Evolutionary conservation across 2,888 invertebrate species (phyloP), one percentile per base, ranked within the genome.

Genomic region (Tinea trinotella): DNA sequence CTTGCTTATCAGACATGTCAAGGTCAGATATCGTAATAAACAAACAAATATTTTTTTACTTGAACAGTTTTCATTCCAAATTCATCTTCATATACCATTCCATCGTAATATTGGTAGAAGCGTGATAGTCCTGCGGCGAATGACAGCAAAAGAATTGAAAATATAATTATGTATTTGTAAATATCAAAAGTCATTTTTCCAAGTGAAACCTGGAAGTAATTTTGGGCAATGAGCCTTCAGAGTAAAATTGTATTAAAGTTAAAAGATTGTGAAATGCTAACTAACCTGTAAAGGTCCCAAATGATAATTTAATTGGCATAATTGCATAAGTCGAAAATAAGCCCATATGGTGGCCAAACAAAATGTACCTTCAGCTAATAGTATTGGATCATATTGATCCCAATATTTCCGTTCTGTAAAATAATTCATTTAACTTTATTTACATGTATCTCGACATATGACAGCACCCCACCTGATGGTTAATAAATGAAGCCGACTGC

Each of bases 181-280:
- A 91, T 88, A 63, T 91, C 91, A n/a, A 86, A 80, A 22, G 88
- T 85, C 91, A 92, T 91, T 70, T 90, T 90, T 10, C 90, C 90
- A 40, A 92, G 72, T 1, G 91, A 90, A 55, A 90, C 88, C 78
- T 90, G 87, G 34, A 57, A 56, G 40, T 15, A 40, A 13, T 15
- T 34, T 52, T 18, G 12, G 17, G 10, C 9, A 17, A n/a, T 48
- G 6, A 15, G 6, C 5, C 20, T 10, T 22, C n/a, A 24, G 7
- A 7, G 24, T 52, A 15, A 40, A 2, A 40, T 30, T 4, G 3
- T 30, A 12, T 6, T 15, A 17, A 17, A 4, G 2, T 6, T 18
- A 17, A 30, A 10, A 30, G 10, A 10, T 7, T 30, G 7, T 30
- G 34, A 10, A n/a, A 2, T 15, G 2, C 13, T 18, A 44, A 10